Conservation (phyloP, 2,888 invertebrate species). For the Xestia sexstrigata region DNA sequence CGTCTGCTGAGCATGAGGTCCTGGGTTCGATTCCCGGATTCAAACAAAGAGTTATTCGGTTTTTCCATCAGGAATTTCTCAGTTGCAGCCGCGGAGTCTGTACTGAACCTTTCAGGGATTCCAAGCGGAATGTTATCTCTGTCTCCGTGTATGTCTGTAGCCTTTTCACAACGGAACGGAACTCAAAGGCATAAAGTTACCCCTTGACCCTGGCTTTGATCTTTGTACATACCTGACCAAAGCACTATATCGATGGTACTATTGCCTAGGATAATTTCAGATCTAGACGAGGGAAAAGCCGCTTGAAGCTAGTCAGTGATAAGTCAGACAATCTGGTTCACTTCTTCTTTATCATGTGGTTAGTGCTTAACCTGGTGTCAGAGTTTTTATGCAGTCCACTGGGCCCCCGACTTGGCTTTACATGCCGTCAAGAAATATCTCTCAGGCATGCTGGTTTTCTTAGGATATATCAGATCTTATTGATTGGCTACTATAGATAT, state of each 20-base stretch:
- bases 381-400: no score
- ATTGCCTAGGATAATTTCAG: not conserved
- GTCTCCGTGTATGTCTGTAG: not conserved
- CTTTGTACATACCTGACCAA: not conserved
- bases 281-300: not conserved
- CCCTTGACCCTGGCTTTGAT: not conserved
- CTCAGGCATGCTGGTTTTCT: no score
- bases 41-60: no score
- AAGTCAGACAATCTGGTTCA: not conserved
- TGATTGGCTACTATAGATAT: not conserved
- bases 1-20: no score
- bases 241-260: not conserved
- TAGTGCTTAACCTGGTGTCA: no score
- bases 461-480: no score
- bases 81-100: no score
- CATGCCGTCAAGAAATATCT: no score
- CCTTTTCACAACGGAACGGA: not conserved
- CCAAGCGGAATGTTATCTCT: not conserved
- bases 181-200: not conserved
- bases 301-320: not conserved
- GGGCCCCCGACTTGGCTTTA: no score
- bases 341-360: no score
- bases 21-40: no score
- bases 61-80: no score
- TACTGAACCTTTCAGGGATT: not conserved